phyloP scores from a whole-genome alignment of 2,113 vertebrate species.

The Cyprinodon variegatus region DNA sequence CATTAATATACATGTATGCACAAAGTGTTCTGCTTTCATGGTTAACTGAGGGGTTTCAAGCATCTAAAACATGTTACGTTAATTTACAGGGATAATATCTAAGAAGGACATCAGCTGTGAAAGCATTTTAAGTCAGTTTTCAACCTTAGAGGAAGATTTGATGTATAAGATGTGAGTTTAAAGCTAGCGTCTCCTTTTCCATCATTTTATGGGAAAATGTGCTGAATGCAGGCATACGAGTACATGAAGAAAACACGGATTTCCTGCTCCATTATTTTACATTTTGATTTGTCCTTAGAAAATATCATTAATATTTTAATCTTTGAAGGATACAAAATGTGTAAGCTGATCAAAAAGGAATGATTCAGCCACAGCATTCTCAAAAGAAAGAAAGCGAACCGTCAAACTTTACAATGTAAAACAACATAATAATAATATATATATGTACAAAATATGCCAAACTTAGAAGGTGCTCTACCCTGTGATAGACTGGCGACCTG shows the following conservation, averaged over 20 bases:
- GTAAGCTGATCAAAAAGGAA: neutral
- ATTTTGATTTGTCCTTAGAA: slow-evolving; percentile 41
- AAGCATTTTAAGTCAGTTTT: slow-evolving; percentile 32
- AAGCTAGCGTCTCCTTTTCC: slow-evolving; percentile 36
- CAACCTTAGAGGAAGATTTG: slow-evolving; percentile 1
- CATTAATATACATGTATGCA: slow-evolving; percentile 5
- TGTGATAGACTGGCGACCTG: too few relatives aligned
- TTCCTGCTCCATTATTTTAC: slow-evolving; percentile 48
- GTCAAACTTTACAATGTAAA: too few relatives aligned
- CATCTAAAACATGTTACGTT: slow-evolving; percentile 10
- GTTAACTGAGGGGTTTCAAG: slow-evolving; percentile 4
- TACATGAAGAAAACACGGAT: slow-evolving; percentile 8
- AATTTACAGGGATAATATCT: slow-evolving; percentile 1
- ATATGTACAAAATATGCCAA: too few relatives aligned
- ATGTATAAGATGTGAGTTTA: slow-evolving; percentile 37
- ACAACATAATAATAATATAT: too few relatives aligned
- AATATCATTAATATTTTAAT: neutral
- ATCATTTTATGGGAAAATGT: slow-evolving; percentile 43
- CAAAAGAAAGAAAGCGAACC: neutral
- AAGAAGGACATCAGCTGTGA: slow-evolving; percentile 9
- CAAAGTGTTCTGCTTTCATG: neutral
- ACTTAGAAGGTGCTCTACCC: too few relatives aligned
- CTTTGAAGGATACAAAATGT: neutral
- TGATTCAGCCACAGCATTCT: neutral
- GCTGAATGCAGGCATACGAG: slow-evolving; percentile 48